phyloP scores from a whole-genome alignment of 2,888 invertebrate species.

The Megaustenia siamemsis region DNA sequence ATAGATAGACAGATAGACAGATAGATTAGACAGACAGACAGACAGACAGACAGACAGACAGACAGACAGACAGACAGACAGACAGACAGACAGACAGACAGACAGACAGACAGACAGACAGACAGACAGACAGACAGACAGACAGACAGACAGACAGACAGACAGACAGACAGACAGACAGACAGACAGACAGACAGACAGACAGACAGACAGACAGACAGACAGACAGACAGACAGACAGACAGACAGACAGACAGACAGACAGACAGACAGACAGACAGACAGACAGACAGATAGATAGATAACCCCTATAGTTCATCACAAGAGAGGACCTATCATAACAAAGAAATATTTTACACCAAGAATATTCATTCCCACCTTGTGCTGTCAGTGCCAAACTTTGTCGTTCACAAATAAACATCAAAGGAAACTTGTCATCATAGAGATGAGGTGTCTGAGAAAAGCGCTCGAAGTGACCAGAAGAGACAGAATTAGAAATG shows the following conservation, averaged over 20 bases:
- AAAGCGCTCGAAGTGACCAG: too few species aligned
- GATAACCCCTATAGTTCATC: too few species aligned
- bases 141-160: constrained; percentile 46
- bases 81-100: constrained; percentile 40
- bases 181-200: constrained; percentile 41
- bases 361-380: too few species aligned
- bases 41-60: constrained; percentile 27
- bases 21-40: not conserved
- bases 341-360: too few species aligned
- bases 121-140: constrained; percentile 40
- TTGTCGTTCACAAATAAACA: too few species aligned
- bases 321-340: too few species aligned
- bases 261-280: constrained; percentile 41
- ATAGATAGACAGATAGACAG: too few species aligned
- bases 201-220: constrained; percentile 42
- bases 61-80: constrained; percentile 40
- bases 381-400: too few species aligned
- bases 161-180: constrained; percentile 44
- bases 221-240: constrained; percentile 40
- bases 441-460: too few species aligned
- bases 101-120: constrained; percentile 35
- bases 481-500: too few species aligned
- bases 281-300: too few species aligned
- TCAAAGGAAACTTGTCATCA: too few species aligned
- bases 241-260: constrained; percentile 38